A percentile compares a stretch with the other conserved stretches of the same genome.
Evolutionary conservation across 1,140 invertebrate species (phyloP).

Genomic region (Zaprionus capensis): DNA sequence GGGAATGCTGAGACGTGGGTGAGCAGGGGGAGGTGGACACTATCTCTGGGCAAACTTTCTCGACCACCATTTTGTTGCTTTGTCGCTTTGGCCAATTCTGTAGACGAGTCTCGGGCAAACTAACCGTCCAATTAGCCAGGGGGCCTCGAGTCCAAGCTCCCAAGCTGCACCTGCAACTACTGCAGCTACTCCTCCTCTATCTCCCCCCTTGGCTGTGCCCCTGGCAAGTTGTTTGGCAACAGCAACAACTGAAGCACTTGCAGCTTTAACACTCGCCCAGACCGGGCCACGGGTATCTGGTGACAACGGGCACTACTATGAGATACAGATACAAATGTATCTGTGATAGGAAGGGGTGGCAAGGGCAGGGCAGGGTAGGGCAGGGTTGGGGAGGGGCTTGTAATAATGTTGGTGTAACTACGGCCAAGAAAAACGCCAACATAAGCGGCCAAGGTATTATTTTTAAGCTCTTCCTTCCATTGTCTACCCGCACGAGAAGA

Average conservation of each 20-base stretch:
- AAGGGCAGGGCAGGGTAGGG: background rate
- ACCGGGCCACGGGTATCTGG: constrained; percentile 64
- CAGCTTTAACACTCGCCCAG: constrained; percentile 71
- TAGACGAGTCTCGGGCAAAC: constrained; percentile 1
- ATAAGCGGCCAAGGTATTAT: constrained; percentile 81
- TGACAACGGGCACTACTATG: constrained; percentile 50
- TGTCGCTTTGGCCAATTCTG: constrained; percentile 4
- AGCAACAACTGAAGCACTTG: constrained; percentile 62
- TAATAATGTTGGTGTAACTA: constrained; percentile 70
- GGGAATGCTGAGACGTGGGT: background rate
- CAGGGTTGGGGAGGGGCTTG: constrained; percentile 10
- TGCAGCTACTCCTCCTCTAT: background rate
- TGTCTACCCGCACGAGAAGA: constrained; percentile 63
- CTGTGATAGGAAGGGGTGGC: background rate
- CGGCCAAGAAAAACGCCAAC: constrained; percentile 69
- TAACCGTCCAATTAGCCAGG: constrained; percentile 40
- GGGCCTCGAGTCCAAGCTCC: background rate
- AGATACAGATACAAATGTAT: constrained; percentile 40
- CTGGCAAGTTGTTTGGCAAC: constrained; percentile 10
- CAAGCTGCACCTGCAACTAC: background rate
- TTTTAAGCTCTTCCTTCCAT: constrained; percentile 80
- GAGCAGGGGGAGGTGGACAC: background rate
- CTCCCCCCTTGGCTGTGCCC: background rate
- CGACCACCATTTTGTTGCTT: constrained; percentile 34
- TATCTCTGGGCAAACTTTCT: background rate